phyloP scores from a whole-genome alignment of 53 echinoderm and acorn worm genomes.

The Zoroaster sp. region DNA sequence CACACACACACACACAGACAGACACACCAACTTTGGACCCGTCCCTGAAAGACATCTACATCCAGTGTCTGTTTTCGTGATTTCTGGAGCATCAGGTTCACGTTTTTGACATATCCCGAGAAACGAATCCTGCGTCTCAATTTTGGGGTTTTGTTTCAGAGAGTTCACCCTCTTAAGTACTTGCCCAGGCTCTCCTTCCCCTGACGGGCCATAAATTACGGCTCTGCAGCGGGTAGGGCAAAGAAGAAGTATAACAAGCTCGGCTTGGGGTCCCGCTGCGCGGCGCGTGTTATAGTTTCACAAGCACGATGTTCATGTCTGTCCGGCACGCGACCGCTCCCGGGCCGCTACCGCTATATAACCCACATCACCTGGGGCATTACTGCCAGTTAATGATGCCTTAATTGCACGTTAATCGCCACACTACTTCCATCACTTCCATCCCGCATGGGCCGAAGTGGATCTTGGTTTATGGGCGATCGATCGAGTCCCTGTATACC shows the following conservation, averaged over 20 bases:
- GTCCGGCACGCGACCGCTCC: constrained; percentile 49
- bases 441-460: neutral
- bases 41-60: neutral
- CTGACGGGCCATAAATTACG: constrained; percentile 33
- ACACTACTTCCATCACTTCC: neutral
- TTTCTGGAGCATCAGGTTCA: too few species aligned
- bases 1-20: too few species aligned
- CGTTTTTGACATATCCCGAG: neutral
- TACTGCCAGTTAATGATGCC: constrained; percentile 36
- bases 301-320: constrained; percentile 22
- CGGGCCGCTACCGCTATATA: neutral
- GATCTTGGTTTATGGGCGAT: neutral
- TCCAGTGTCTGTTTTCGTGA: neutral
- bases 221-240: neutral
- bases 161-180: neutral
- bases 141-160: neutral
- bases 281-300: constrained; percentile 45
- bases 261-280: neutral
- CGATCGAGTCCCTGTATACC: too few species aligned
- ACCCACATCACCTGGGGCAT: constrained; percentile 29
- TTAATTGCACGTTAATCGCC: constrained; percentile 56
- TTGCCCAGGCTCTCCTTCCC: constrained; percentile 10
- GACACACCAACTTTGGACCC: too few species aligned
- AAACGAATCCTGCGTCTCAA: neutral
- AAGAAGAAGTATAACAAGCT: neutral